Percentiles rank a stretch among this genome's conserved stretches.
phyloP scores from a whole-genome alignment of 2,113 vertebrate species.

The Ceuthmochares aereus region DNA sequence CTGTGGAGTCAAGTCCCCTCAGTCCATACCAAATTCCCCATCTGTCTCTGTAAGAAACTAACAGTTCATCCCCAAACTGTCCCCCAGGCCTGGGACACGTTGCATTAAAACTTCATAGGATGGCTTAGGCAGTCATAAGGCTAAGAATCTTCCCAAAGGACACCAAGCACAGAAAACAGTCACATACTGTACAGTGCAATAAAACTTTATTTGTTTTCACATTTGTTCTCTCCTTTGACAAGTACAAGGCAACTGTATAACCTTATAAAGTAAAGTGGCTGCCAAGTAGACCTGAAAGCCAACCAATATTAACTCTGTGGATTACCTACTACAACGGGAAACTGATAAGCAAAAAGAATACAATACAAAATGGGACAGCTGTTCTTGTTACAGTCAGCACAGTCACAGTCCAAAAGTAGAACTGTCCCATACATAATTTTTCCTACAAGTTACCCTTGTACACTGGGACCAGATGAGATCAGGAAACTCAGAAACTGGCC shows the following conservation, averaged over 20 bases:
- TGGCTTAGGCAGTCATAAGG: neutral
- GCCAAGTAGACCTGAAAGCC: constrained; percentile 30
- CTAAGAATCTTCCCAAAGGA: neutral
- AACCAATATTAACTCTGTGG: neutral
- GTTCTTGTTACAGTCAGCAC: neutral
- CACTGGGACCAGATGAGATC: neutral
- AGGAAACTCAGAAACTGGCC: neutral
- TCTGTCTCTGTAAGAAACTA: neutral
- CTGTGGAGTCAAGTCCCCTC: neutral
- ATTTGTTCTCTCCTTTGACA: constrained; percentile 42
- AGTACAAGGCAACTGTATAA: constrained; percentile 52
- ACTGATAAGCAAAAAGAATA: neutral
- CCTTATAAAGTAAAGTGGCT: neutral
- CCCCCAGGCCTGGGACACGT: neutral
- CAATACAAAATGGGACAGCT: constrained; percentile 25
- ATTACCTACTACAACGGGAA: neutral
- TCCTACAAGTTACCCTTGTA: neutral
- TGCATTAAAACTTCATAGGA: neutral
- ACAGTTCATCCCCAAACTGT: neutral
- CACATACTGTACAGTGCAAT: neutral
- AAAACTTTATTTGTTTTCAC: constrained; percentile 27
- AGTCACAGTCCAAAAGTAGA: neutral
- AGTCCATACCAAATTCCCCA: neutral
- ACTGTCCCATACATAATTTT: neutral
- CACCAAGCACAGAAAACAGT: neutral